Evolutionary conservation across 2,113 vertebrate species (phyloP), one percentile per base, ranked within the genome.

Genomic region (Aspiorhynchus laticeps): DNA sequence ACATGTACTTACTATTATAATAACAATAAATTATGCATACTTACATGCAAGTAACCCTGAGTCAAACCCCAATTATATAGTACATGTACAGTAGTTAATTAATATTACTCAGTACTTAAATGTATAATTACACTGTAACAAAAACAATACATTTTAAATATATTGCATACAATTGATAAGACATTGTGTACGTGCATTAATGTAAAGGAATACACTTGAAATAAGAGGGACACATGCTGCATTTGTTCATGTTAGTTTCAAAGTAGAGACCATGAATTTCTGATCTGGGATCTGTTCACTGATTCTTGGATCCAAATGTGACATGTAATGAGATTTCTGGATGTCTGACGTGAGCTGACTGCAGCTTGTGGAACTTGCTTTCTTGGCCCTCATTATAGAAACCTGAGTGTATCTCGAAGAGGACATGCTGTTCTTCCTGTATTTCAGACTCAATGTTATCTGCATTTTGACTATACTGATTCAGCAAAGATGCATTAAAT

Each of bases 361-460:
- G 86, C 86, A 81, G 90, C 89, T 89, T 90, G 89, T 86, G 85
- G 56, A 56, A n/a, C 56, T 53, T 63, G 19, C 12, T 77, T 11
- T 69, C 12, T 43, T 63, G 8, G 56, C 21, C 12, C 36, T 81
- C 79, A n/a, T 61, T 61, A 61, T 38, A 80, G 77, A 80, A 80
- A 80, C 19, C 4, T 24, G 28, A 80, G 53, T 17, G 56, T n/a
- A 56, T 80, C 51, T 80, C 51, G 33, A 4, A 19, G 56, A 41
- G 53, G 7, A 15, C 78, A 38, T 15, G 24, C 7, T 61, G 78
- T n/a, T 36, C 77, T 59, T 79, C 77, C 75, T 78, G 75, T 77
- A 51, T 78, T 78, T 78, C 46, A 78, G 9, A 21, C 14, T 51
- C 7, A 77, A 51, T 51, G 26, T 28, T 51, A 31, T 78, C n/a